Percentiles rank a stretch among this genome's conserved stretches.
These are phyloP conservation scores for Cotesia glomerata DNA, from an alignment of 1,140 invertebrate genomes.

Conservation along the genomic window DNA sequence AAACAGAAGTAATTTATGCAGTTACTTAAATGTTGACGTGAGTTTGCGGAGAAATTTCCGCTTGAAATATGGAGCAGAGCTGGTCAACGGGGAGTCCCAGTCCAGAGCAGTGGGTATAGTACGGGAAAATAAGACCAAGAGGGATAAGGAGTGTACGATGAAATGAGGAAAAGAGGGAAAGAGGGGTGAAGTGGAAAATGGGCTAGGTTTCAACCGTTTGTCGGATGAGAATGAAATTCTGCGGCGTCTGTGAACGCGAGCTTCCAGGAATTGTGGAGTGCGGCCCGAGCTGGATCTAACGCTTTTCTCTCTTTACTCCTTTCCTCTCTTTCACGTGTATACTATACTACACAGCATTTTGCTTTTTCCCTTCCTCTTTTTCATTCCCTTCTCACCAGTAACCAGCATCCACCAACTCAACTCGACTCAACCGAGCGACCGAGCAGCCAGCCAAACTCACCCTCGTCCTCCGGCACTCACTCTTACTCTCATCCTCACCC, in stretches of 20 bases:
- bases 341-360: neutral
- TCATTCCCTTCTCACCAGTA: neutral
- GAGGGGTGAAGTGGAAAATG: neutral
- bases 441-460: neutral
- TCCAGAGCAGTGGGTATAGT: slow-evolving; percentile 2
- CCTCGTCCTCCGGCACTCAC: neutral
- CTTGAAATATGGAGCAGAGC: slow-evolving; percentile 40
- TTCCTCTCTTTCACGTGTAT: neutral
- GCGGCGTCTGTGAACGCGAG: slow-evolving; percentile 34
- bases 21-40: neutral
- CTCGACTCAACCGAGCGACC: no score
- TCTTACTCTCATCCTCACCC: slow-evolving; percentile 15
- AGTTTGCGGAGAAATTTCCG: slow-evolving; percentile 25
- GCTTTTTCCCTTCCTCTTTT: slow-evolving; percentile 4
- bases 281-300: neutral
- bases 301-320: neutral
- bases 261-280: neutral
- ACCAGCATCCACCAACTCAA: neutral
- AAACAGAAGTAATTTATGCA: slow-evolving; percentile 2
- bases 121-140: neutral
- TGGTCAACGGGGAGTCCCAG: slow-evolving; percentile 33
- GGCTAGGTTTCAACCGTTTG: slow-evolving; percentile 6
- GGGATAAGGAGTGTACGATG: neutral
- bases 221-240: slow-evolving; percentile 41
- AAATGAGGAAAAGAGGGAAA: neutral